Conservation (phyloP, 37 sponge, comb jelly and placozoan species). For the Lycopodina hypogea region DNA sequence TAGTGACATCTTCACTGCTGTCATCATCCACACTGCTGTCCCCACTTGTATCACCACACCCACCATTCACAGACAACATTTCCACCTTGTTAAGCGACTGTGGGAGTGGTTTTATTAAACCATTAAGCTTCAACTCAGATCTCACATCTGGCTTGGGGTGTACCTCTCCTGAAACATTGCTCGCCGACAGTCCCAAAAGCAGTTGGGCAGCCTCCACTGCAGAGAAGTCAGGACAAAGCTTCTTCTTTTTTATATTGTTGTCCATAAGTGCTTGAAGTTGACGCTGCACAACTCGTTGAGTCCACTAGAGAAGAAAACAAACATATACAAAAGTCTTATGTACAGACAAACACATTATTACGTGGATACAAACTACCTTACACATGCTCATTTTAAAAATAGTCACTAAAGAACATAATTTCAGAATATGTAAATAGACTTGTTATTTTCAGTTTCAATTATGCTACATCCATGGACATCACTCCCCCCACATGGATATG, state of each 20-base stretch:
- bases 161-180: neutral
- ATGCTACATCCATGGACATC: no score
- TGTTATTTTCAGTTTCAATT: no score
- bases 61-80: neutral
- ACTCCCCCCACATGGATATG: no score
- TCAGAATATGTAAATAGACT: no score
- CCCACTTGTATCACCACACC: neutral
- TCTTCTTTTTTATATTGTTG: neutral
- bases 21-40: neutral
- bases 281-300: slow-evolving; percentile 32
- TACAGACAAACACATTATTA: no score
- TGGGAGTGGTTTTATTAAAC: neutral
- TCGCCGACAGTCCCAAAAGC: slow-evolving; percentile 25
- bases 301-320: slow-evolving; percentile 26
- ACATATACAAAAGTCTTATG: no score
- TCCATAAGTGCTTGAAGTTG: slow-evolving; percentile 13
- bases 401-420: no score
- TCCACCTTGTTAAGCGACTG: neutral
- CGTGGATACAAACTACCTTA: no score
- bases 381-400: no score
- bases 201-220: slow-evolving; percentile 31
- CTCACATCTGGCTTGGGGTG: neutral
- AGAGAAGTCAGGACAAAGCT: slow-evolving; percentile 1
- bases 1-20: neutral
- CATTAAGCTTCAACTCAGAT: neutral